Conservation (phyloP, 2,888 invertebrate genomes). For the Conus canariensis region DNA sequence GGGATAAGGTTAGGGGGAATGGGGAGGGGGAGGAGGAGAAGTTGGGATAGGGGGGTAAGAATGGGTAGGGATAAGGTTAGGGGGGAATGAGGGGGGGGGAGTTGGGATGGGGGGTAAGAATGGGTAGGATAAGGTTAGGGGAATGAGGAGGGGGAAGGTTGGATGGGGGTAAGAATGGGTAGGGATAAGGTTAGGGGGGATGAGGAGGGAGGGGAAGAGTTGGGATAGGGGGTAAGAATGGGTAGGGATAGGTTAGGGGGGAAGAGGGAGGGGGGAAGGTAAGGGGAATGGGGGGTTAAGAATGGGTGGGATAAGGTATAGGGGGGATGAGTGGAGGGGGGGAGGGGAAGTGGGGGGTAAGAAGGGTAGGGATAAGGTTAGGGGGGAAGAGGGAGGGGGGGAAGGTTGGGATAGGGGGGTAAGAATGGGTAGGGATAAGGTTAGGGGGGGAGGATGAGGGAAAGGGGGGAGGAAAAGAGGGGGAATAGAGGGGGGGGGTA, state of each 20-base stretch:
- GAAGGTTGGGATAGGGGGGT: not conserved
- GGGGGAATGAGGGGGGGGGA: not conserved
- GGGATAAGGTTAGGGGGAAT: rapidly evolving
- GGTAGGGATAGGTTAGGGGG: no score
- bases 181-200: not conserved
- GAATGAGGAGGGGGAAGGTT: not conserved
- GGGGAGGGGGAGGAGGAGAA: not conserved
- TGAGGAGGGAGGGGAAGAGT: not conserved
- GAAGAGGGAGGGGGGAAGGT: no score
- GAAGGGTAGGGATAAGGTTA: no score
- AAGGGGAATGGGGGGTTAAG: no score
- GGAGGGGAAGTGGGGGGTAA: not conserved
- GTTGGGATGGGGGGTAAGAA: not conserved
- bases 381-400: no score
- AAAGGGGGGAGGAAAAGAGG: rapidly evolving
- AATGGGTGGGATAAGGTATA: not conserved
- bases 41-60: not conserved
- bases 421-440: not conserved
- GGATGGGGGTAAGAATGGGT: not conserved
- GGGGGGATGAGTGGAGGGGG: not conserved
- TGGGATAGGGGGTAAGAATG: no score
- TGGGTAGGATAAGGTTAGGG: not conserved
- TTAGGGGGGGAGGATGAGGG: no score
- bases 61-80: not conserved
- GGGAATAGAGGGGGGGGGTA: not conserved